These are phyloP conservation scores for Agrotis ipsilon DNA, from an alignment of 2,888 invertebrate genomes.

Conservation along the genomic window DNA sequence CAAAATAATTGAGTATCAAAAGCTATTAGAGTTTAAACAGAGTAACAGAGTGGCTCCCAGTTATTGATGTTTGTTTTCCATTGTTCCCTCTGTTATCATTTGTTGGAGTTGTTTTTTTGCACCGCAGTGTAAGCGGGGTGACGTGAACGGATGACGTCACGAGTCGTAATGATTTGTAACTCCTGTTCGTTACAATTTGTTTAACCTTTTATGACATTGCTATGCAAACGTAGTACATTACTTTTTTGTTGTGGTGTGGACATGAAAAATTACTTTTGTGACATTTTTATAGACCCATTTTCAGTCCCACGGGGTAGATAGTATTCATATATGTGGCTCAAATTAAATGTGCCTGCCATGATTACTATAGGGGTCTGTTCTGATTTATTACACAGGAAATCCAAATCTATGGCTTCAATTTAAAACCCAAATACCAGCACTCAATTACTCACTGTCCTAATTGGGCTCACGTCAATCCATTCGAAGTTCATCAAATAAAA, in stretches of 20 bases:
- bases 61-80: slow-evolving; percentile 67
- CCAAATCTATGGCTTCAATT: slow-evolving; percentile 16
- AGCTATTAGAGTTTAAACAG: slow-evolving; percentile 63
- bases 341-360: slow-evolving; percentile 1
- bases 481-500: slow-evolving; percentile 2
- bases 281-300: slow-evolving; percentile 50
- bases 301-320: slow-evolving; percentile 19
- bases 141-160: slow-evolving; percentile 51
- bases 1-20: slow-evolving; percentile 66
- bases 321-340: slow-evolving; percentile 17
- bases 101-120: slow-evolving; percentile 51
- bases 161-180: slow-evolving; percentile 61
- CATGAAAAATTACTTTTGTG: slow-evolving; percentile 48
- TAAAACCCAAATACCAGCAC: slow-evolving; percentile 19
- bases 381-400: slow-evolving; percentile 33
- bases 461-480: slow-evolving; percentile 18
- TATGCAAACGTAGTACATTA: slow-evolving; percentile 35
- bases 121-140: slow-evolving; percentile 46
- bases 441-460: slow-evolving; percentile 20
- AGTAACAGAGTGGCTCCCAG: slow-evolving; percentile 53
- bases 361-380: slow-evolving; percentile 4
- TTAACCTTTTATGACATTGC: slow-evolving; percentile 48
- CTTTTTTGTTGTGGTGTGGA: slow-evolving; percentile 33
- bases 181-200: slow-evolving; percentile 53
- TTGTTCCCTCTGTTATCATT: slow-evolving; percentile 63